phyloP scores from a whole-genome alignment of 2,888 invertebrate genomes.

The Ceraclea dissimilis region DNA sequence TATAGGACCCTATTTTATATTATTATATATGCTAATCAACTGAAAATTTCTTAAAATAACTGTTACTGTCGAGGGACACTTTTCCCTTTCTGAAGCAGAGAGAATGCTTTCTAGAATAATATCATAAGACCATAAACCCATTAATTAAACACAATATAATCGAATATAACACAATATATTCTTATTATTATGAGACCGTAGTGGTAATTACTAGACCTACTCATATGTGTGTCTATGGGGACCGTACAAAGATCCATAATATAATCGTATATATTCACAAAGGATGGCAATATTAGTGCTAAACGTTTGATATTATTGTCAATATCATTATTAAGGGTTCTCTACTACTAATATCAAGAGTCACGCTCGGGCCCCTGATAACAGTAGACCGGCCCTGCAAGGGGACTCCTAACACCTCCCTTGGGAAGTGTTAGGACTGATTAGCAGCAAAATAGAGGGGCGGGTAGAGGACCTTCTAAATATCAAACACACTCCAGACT shows the following conservation, averaged over 20 bases:
- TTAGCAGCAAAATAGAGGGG: slow-evolving; percentile 23
- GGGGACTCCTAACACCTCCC: slow-evolving; percentile 21
- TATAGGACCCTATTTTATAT: too few relatives aligned
- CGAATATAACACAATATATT: neutral
- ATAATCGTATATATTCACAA: neutral
- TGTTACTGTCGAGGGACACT: too few relatives aligned
- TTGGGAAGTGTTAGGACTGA: slow-evolving; percentile 24
- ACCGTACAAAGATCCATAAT: neutral
- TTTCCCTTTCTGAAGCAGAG: too few relatives aligned
- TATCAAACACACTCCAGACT: neutral
- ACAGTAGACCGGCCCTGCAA: slow-evolving; percentile 13
- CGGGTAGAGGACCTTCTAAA: slow-evolving; percentile 3
- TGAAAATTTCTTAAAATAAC: too few relatives aligned
- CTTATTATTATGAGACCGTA: neutral
- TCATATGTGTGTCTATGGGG: neutral
- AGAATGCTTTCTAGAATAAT: too few relatives aligned
- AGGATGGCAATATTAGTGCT: slow-evolving; percentile 3
- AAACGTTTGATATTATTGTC: slow-evolving; percentile 13
- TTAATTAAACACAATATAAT: neutral
- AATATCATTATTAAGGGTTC: slow-evolving; percentile 8
- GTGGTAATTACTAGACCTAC: neutral
- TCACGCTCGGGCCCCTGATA: slow-evolving; percentile 13
- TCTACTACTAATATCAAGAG: neutral
- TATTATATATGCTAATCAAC: too few relatives aligned
- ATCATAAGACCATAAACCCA: neutral